Evolutionary conservation across 2,113 vertebrate species (phyloP).

Genomic region (Engystomops pustulosus): DNA sequence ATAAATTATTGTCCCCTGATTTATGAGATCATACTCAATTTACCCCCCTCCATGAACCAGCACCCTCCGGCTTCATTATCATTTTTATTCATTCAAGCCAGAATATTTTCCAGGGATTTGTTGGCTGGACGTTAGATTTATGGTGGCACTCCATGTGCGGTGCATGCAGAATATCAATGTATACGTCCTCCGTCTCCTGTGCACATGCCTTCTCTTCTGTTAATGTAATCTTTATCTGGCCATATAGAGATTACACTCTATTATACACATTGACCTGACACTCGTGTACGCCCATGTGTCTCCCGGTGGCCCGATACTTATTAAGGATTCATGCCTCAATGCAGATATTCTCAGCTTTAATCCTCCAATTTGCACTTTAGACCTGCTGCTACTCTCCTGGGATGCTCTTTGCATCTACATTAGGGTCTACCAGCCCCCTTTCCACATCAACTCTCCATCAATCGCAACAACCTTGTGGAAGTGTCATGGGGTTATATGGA

Average conservation of each 20-base stretch:
- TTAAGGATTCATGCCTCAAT: neutral
- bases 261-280: neutral
- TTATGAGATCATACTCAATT: neutral
- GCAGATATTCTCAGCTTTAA: neutral
- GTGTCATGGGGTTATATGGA: conserved; percentile 41
- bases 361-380: conserved; percentile 35
- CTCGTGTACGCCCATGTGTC: neutral
- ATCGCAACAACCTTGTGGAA: conserved; percentile 9
- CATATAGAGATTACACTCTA: neutral
- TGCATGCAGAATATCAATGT: conserved; percentile 38
- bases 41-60: conserved; percentile 21
- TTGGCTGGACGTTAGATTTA: conserved; percentile 27
- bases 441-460: conserved; percentile 31
- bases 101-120: conserved; percentile 15
- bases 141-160: neutral
- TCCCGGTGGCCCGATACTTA: conserved; percentile 1
- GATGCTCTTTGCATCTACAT: conserved; percentile 17
- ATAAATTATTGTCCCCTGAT: conserved; percentile 13
- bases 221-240: conserved; percentile 9
- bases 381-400: neutral
- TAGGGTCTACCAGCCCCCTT: conserved; percentile 31
- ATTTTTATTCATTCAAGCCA: conserved; percentile 34
- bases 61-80: conserved; percentile 23
- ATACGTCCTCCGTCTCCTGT: conserved; percentile 3
- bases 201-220: conserved; percentile 10